Evolutionary conservation across 2,113 vertebrate genomes (phyloP), one percentile per base, ranked within the genome.

Genomic region (Gadus macrocephalus): DNA sequence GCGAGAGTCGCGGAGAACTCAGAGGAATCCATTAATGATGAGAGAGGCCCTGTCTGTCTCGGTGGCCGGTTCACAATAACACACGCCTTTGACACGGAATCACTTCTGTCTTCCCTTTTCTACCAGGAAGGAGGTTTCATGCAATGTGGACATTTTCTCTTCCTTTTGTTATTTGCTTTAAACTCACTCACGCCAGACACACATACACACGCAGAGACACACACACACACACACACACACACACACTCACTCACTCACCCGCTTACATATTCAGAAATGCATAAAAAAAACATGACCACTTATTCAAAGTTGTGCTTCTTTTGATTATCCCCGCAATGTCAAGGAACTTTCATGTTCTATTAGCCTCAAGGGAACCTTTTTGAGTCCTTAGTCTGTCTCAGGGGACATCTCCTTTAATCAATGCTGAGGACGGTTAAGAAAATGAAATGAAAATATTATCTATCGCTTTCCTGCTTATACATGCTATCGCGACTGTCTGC

Each of bases 1-100:
- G 70, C 62, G 5, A 22, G 62, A 20, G 70, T 65, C 61, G 7
- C 62, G 28, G 49, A 53, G n/a, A 58, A 71, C 64, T 64, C 70
- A 62, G 56, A 61, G 65, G 38, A 67, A 75, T 78, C 70, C 75
- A 77, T 78, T 81, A 81, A 78, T 75, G 79, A 81, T 81, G 79
- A 75, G 70, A 73, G 67, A 55, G 60, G 16, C 66, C 64, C 6
- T 69, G 73, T 72, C 56, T 75, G 75, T 74, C 66, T 4, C 66
- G 15, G 65, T 19, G 19, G 6, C 56, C 35, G 42, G 69, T 61
- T 68, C 66, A 69, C 72, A 22, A 75, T 66, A 74, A 64, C 69
- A 56, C 66, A 65, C 35, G 74, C 68, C 70, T 74, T 22, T 65
- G 74, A 75, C 77, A 72, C 64, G 16, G 62, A 61, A 70, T 20